phyloP scores from a whole-genome alignment of 1,140 invertebrate species.

The Heliconius himera region DNA sequence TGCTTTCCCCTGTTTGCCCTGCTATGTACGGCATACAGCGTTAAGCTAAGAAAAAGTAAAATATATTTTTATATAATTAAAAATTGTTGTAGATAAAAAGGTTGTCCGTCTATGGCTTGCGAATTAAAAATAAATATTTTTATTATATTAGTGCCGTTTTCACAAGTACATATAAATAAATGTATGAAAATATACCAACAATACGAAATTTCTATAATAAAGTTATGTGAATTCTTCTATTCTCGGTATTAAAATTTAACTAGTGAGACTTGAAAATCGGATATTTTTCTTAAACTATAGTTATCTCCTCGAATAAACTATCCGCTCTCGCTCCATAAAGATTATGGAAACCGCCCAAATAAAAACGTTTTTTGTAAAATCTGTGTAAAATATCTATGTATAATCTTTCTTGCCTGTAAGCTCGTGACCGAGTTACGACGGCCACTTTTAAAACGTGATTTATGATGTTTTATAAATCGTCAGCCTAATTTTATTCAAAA shows the following conservation, averaged over 20 bases:
- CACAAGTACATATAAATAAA: background rate
- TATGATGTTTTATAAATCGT: background rate
- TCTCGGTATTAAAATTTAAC: background rate
- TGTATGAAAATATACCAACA: background rate
- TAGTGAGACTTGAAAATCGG: background rate
- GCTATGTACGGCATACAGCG: too few species aligned
- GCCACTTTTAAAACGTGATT: background rate
- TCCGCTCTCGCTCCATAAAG: background rate
- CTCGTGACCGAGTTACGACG: background rate
- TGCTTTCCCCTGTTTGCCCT: too few species aligned
- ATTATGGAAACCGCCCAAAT: slow-evolving; percentile 31
- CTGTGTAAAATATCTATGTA: background rate
- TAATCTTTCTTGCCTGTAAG: background rate
- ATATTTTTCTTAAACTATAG: background rate
- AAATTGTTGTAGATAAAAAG: too few species aligned
- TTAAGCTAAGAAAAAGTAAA: too few species aligned
- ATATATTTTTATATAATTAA: too few species aligned
- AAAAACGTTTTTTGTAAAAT: slow-evolving; percentile 17
- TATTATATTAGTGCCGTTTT: background rate
- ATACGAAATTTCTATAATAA: background rate
- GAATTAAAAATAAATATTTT: too few species aligned
- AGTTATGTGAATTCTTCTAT: background rate
- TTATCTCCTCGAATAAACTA: slow-evolving; percentile 27
- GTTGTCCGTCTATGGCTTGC: too few species aligned
- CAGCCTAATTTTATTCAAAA: background rate